phyloP scores from a whole-genome alignment of 1,140 invertebrate genomes.

The Leguminivora glycinivorella region DNA sequence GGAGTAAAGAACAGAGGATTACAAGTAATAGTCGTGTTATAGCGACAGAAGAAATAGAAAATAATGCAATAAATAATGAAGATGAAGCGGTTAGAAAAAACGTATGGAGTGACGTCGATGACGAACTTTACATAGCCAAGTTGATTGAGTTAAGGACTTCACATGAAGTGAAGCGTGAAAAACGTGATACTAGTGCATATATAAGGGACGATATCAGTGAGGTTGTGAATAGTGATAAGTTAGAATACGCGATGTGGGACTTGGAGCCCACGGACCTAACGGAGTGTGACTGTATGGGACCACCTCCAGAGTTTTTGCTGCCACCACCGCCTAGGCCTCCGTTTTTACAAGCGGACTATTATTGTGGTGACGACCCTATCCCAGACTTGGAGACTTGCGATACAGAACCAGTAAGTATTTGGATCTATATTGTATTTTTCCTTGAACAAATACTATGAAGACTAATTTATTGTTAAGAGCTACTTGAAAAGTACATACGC shows the following conservation, averaged over 20 bases:
- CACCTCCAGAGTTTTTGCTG: constrained; percentile 80
- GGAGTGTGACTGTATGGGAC: constrained; percentile 81
- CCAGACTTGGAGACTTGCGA: constrained; percentile 77
- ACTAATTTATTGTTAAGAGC: not conserved
- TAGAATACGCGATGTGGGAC: constrained; percentile 76
- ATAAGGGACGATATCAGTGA: constrained; percentile 70
- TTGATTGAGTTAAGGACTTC: constrained; percentile 69
- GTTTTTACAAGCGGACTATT: constrained; percentile 76
- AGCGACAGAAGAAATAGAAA: constrained; percentile 44
- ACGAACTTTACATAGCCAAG: constrained; percentile 73
- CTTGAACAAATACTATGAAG: not conserved
- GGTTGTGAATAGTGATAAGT: constrained; percentile 79
- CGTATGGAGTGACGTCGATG: constrained; percentile 72
- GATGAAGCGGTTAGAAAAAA: constrained; percentile 66
- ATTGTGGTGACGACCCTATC: constrained; percentile 76
- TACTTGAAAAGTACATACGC: no score
- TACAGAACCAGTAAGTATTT: constrained; percentile 79
- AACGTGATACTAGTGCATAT: constrained; percentile 70
- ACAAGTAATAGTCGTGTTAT: constrained; percentile 49
- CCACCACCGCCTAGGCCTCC: constrained; percentile 80
- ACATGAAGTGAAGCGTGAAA: constrained; percentile 66
- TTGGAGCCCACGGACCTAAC: constrained; percentile 71
- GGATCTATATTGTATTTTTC: not conserved
- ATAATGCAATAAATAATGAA: constrained; percentile 43
- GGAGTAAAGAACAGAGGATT: constrained; percentile 32